These are phyloP conservation scores for Hydrotaea cyrtoneurina DNA, from an alignment of 2,888 invertebrate genomes.

Conservation along the genomic window DNA sequence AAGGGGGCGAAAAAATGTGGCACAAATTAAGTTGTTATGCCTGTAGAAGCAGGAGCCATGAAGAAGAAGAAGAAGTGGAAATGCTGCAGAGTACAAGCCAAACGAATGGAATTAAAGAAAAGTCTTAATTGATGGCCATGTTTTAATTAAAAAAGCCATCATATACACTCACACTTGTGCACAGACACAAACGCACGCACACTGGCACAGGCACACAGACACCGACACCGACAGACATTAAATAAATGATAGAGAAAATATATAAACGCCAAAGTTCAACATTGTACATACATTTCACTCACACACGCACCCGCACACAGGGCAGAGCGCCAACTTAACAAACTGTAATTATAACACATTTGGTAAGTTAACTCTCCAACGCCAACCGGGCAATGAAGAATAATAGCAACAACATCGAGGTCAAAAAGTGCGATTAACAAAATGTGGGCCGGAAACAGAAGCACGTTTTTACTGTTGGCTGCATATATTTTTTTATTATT, in stretches of 20 bases:
- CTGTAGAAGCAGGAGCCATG: not conserved
- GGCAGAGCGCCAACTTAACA: slow-evolving; percentile 34
- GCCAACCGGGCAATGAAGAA: slow-evolving; percentile 50
- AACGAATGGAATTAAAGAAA: slow-evolving; percentile 48
- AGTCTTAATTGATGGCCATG: slow-evolving; percentile 69
- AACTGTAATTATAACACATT: slow-evolving; percentile 57
- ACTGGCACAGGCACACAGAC: not conserved
- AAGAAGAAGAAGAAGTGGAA: not conserved
- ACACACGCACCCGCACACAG: slow-evolving; percentile 19
- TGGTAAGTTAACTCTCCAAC: slow-evolving; percentile 54
- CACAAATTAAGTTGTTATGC: slow-evolving; percentile 60
- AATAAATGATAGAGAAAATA: slow-evolving; percentile 58
- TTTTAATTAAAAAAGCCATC: slow-evolving; percentile 69
- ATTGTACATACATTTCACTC: slow-evolving; percentile 11
- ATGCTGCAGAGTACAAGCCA: slow-evolving; percentile 19
- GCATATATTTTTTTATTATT: no score
- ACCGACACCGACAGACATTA: slow-evolving; percentile 34
- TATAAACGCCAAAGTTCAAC: slow-evolving; percentile 54
- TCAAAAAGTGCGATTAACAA: slow-evolving; percentile 30
- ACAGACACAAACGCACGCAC: slow-evolving; percentile 34
- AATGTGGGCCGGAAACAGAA: slow-evolving; percentile 33
- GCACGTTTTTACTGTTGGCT: slow-evolving; percentile 18
- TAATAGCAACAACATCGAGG: slow-evolving; percentile 25
- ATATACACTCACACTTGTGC: not conserved
- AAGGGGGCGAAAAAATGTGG: slow-evolving; percentile 36